Base-by-base conservation (phyloP, 2,888 invertebrate genomes). In the Corbicula japonica region DNA sequence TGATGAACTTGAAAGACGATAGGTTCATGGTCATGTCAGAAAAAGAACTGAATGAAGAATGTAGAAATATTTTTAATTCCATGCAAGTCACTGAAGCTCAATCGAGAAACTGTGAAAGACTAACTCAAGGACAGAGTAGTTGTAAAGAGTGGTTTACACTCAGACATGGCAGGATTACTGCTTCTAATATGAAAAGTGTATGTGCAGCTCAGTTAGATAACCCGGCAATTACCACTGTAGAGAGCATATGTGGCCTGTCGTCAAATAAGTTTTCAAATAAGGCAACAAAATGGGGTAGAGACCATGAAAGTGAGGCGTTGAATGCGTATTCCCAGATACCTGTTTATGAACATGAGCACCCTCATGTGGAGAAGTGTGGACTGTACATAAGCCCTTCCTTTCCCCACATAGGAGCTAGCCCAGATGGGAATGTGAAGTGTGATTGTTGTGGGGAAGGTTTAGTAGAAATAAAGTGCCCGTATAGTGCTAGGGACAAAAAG, bases 381-480 rank as follows among this genome's bases (percentile, higher is more conserved):
- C 21, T 70, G 48, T 41, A 32, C 15, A 58, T 69, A n/a, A 34
- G 32, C 23, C 38, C 38, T 23, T 34, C 61, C 12, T 44, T n/a
- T 30, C 71, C 76, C 8, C 52, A 38, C 23, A 8, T 71, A 41
- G 76, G 66, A 8, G 68, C 72, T 4, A 52, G 34, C 26, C 58
- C 70, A 2, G 70, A 76, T 58, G 76, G 70, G 8, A 1, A 48
- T n/a, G 63, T 70, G 5, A 54, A 6, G 1, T 76, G 76, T 41
- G 38, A 63, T 3, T 68, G 68, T 23, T 76, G 70, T 65, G 76
- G 70, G 8, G 34, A 28, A 3, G 63, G 76, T 6, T 56, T 60
- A 4, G 15, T 71, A 10, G 70, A 76, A 63, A 63, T 63, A 6
- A 76, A 68, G 15, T 70, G 69, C 28, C 69, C 69, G 8, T 65